Conservation (phyloP, 2,888 invertebrate species). For the Caenorhabditis imperialis region DNA sequence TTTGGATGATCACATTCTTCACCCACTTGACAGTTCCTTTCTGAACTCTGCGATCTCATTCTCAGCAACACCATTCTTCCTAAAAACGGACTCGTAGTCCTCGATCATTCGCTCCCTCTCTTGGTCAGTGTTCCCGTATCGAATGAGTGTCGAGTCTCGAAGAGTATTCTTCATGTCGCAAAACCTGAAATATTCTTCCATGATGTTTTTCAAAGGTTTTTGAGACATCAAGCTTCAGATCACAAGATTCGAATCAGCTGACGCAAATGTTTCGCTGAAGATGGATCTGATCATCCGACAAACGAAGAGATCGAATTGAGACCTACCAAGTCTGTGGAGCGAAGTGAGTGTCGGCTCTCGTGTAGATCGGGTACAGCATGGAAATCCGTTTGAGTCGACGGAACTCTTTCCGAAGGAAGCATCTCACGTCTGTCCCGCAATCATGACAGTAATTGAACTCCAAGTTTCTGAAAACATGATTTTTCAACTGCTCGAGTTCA, state of each 20-base stretch:
- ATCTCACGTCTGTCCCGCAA: neutral
- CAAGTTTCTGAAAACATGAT: too few species aligned
- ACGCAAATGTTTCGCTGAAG: too few species aligned
- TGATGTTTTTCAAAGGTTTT: neutral
- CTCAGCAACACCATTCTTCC: neutral
- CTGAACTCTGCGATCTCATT: slow-evolving; percentile 1
- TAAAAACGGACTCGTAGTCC: neutral
- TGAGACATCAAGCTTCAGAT: neutral
- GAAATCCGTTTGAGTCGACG: slow-evolving; percentile 9
- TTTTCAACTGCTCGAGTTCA: too few species aligned
- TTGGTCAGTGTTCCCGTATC: neutral
- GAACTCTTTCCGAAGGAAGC: slow-evolving; percentile 11
- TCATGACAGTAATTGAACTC: slow-evolving; percentile 1
- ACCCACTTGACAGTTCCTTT: slow-evolving; percentile 10
- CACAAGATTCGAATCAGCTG: too few species aligned
- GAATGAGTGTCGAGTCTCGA: neutral
- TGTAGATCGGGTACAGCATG: slow-evolving; percentile 10
- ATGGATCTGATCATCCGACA: too few species aligned
- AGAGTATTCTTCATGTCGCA: slow-evolving; percentile 7
- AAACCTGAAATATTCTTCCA: too few species aligned
- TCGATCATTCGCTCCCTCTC: neutral
- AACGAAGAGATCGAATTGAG: too few species aligned
- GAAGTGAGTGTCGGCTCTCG: slow-evolving; percentile 3
- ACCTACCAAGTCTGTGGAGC: slow-evolving; percentile 16
- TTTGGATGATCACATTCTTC: neutral